Evolutionary conservation across 1,140 invertebrate genomes (phyloP), one percentile per base, ranked within the genome.

Genomic region (Heliconius hermathena): DNA sequence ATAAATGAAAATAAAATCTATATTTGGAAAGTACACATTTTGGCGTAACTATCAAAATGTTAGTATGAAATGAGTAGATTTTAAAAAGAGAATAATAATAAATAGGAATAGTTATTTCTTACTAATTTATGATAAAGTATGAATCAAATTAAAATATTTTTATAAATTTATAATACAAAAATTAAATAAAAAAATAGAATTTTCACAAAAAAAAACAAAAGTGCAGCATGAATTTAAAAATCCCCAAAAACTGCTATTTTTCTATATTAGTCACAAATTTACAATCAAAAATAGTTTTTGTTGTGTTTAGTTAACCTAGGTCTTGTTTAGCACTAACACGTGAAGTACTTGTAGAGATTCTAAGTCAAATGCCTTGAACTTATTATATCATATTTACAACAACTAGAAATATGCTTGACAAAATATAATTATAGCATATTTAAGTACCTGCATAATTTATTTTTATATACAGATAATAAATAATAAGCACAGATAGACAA

Each of bases 331-430:
- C 60, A 66, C 26, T 66, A 66, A 29, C 60, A 29, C 60, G 60
- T 22, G 60, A 66, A 66, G 60, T 29, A 66, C 60, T 66, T 66
- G 22, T 66, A 66, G 60, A 66, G 60, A 66, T 66, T 66, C 60
- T 66, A 66, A 66, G 60, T 66, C 60, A 66, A 66, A 66, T 66
- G 60, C 60, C 60, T 66, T 66, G 60, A 66, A 66, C 60, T 66
- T 66, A 66, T 66, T 66, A 66, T 66, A 66, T 26, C 60, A 66
- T 66, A 66, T 66, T 26, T 66, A 66, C 60, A 66, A 66, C 22
- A n/a, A 66, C 22, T 26, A 11, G 9, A 66, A 13, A 29, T 57
- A 57, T 66, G 60, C 26, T 54, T 60, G 22, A 66, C 57, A 70
- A 76, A n/a, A 76, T 22, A 22, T 66, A 22, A 66, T 4, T 11